Evolutionary conservation across 1,140 invertebrate species (phyloP).

Genomic region (Scaptomyza graminum): DNA sequence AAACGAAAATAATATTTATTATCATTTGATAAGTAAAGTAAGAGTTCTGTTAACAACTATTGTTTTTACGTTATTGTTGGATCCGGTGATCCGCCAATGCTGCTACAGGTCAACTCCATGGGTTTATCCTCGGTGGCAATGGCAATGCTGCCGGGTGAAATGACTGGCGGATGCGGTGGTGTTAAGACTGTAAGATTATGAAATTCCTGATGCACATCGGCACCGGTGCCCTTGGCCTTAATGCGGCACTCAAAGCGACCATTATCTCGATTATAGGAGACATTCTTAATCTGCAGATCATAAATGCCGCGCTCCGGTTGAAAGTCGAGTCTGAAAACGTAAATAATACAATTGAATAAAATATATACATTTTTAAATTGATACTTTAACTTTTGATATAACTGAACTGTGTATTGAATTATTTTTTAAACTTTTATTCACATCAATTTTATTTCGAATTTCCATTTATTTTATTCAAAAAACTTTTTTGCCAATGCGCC

Average conservation of each 20-base stretch:
- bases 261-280: slow-evolving; percentile 95
- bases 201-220: slow-evolving; percentile 92
- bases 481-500: slow-evolving; percentile 15
- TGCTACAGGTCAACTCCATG: slow-evolving; percentile 92
- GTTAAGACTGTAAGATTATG: slow-evolving; percentile 94
- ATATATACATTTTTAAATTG: slow-evolving; percentile 16
- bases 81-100: slow-evolving; percentile 93
- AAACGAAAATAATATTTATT: too few relatives aligned
- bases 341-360: not conserved
- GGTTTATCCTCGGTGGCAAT: slow-evolving; percentile 91
- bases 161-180: slow-evolving; percentile 90
- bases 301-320: slow-evolving; percentile 92
- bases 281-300: slow-evolving; percentile 93
- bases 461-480: slow-evolving; percentile 72
- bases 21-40: too few relatives aligned
- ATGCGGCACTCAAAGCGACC: slow-evolving; percentile 95
- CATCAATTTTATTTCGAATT: slow-evolving; percentile 38
- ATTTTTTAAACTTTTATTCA: not conserved
- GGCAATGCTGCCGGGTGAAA: slow-evolving; percentile 88
- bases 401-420: not conserved
- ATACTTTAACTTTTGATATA: slow-evolving; percentile 6
- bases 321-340: slow-evolving; percentile 88
- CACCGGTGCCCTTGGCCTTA: slow-evolving; percentile 92
- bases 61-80: slow-evolving; percentile 89
- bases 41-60: not conserved